Conservation (phyloP, 1,140 invertebrate genomes). For the Drosophila prosaltans region DNA sequence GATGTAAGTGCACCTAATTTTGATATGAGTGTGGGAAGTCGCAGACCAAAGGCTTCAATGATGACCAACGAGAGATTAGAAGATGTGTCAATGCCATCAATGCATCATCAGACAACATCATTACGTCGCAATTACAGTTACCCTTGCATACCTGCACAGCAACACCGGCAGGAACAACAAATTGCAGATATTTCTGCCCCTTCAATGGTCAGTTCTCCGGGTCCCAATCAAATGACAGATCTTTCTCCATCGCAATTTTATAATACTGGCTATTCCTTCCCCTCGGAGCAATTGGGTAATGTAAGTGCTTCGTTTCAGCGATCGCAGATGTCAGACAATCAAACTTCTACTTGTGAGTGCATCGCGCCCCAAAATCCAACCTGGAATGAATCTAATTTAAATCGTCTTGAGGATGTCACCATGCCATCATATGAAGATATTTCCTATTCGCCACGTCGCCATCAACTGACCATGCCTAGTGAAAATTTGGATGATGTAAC, state of each 20-base stretch:
- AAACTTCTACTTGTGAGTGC: not conserved
- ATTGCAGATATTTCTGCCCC: conserved; percentile 33
- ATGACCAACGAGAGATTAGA: conserved; percentile 27
- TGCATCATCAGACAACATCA: not conserved
- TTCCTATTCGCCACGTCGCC: conserved; percentile 5
- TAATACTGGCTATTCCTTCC: conserved; percentile 8
- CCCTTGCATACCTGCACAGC: conserved; percentile 21
- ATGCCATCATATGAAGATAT: conserved; percentile 34
- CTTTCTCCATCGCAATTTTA: no score
- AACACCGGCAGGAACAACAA: conserved; percentile 15
- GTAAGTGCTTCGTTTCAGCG: conserved; percentile 30
- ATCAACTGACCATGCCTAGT: conserved; percentile 17
- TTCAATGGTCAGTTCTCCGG: not conserved
- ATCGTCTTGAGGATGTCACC: conserved; percentile 29
- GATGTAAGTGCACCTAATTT: conserved; percentile 25
- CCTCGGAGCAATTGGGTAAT: conserved; percentile 24
- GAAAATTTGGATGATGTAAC: conserved; percentile 27
- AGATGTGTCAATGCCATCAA: conserved; percentile 12
- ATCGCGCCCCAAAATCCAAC: not conserved
- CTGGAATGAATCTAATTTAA: not conserved
- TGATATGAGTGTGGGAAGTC: not conserved
- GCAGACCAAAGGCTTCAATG: not conserved
- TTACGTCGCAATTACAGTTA: conserved; percentile 18
- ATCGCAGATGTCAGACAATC: not conserved
- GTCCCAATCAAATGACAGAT: not conserved